These are phyloP conservation scores for Haemorhous mexicanus DNA, from an alignment of 2,113 vertebrate genomes.

Conservation along the genomic window DNA sequence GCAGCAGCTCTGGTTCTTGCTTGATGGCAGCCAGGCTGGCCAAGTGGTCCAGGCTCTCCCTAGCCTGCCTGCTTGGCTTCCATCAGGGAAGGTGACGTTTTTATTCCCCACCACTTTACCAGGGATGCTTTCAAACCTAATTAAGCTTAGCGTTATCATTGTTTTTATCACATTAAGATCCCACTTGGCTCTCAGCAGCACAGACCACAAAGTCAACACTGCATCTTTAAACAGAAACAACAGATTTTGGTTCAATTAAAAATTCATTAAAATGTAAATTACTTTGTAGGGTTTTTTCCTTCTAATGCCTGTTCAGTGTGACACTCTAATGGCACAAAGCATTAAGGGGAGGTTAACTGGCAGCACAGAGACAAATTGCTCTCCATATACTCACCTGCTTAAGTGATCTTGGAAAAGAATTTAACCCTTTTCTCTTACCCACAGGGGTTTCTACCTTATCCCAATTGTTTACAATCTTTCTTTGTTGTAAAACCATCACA, in stretches of 20 bases:
- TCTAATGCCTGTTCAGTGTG: conserved; percentile 64
- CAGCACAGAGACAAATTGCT: conserved; percentile 1
- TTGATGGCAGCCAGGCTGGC: not conserved
- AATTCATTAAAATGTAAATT: conserved; percentile 87
- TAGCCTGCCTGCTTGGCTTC: not conserved
- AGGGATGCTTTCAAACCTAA: conserved; percentile 72
- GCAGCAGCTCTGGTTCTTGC: not conserved
- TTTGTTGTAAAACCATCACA: not conserved
- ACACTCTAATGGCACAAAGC: conserved; percentile 64
- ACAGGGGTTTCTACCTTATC: not conserved
- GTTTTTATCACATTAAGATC: conserved; percentile 79
- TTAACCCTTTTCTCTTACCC: not conserved
- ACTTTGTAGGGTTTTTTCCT: conserved; percentile 67
- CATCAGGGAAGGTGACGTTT: not conserved
- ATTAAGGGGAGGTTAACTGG: conserved; percentile 52
- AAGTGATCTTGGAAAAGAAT: not conserved
- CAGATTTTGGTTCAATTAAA: conserved; percentile 86
- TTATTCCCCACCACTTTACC: conserved; percentile 25
- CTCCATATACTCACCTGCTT: not conserved
- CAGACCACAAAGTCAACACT: conserved; percentile 77
- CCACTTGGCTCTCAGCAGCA: conserved; percentile 73
- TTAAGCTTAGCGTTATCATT: conserved; percentile 79
- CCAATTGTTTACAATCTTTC: not conserved
- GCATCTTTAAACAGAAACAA: conserved; percentile 83
- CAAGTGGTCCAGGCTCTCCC: not conserved